Base-by-base conservation (phyloP, 2,888 invertebrate species). In the Timema podura region DNA sequence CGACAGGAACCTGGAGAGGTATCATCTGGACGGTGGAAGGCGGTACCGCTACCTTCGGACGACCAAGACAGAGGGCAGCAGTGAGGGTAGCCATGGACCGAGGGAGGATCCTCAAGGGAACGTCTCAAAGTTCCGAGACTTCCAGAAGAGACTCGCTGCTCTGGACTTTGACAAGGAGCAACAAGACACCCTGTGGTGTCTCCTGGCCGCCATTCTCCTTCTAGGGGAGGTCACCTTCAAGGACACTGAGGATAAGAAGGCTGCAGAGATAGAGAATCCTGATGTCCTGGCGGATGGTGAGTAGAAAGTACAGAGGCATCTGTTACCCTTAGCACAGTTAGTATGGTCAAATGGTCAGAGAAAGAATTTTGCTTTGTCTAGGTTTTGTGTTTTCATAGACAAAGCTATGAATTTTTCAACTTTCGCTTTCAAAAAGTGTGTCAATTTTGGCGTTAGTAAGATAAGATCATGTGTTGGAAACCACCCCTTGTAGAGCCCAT, bases 171-270 rank as follows among this genome's bases (percentile, higher is more conserved):
- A 87, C 73, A 85, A 88, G 71, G 89, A 90, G 75, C 88, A 93
- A 75, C 85, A 88, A 70, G 86, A 89, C 70, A 87, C 88, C 0
- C 84, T 95, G 16, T 89, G 90, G 79, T 89, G 87, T 65, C 83
- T 88, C 0, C 78, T 94, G 45, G 87, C 92, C 0, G 91, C 93
- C 6, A 89, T 95, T 76, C 83, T 95, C 13, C 85, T 89, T 72
- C 82, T 94, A 30, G 95, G 95, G 0, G 92, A 95, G 78, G 86
- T 93, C 10, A 84, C 89, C 73, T 95, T 95, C 80, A 86, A 87
- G 74, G 89, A 89, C 73, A 85, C 85, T 2, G 87, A 85, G 75
- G 84, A 85, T 75, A 30, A 30, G 30, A 87, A 86, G 9, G 83
- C 85, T 59, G 91, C 92, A 0, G 89, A 90, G 77, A 86, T 94